phyloP scores from a whole-genome alignment of 2,113 vertebrate genomes.

The Catharus minimus region DNA sequence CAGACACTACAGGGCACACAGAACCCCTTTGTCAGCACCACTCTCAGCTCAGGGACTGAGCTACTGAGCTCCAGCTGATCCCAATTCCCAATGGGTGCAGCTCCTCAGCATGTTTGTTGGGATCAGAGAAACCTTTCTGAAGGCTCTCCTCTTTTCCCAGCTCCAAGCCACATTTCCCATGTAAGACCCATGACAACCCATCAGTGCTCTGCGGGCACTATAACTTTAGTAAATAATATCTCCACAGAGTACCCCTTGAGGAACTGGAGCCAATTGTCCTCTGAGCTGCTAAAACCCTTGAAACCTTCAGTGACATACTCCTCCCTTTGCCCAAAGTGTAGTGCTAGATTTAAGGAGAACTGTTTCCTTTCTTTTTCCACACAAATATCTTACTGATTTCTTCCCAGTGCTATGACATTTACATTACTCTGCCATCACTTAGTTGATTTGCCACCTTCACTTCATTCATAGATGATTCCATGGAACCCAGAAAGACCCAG shows the following conservation, averaged over 20 bases:
- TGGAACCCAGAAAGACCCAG: not conserved
- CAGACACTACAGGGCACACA: not conserved
- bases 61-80: not conserved
- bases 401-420: not conserved
- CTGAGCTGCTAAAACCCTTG: not conserved
- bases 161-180: not conserved
- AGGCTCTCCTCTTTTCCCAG: not conserved
- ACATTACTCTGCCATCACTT: not conserved
- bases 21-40: not conserved
- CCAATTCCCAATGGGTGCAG: rapidly evolving
- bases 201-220: not conserved
- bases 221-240: not conserved
- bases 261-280: not conserved
- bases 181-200: not conserved
- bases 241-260: not conserved
- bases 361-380: not conserved
- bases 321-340: not conserved
- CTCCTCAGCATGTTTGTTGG: not conserved
- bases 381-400: not conserved
- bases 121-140: not conserved
- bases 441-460: not conserved
- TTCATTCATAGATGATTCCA: not conserved
- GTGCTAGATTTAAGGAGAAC: not conserved
- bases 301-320: not conserved
- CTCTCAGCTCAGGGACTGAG: not conserved